Evolutionary conservation across 2,113 vertebrate genomes (phyloP).

Genomic region (Trogon melanurus): DNA sequence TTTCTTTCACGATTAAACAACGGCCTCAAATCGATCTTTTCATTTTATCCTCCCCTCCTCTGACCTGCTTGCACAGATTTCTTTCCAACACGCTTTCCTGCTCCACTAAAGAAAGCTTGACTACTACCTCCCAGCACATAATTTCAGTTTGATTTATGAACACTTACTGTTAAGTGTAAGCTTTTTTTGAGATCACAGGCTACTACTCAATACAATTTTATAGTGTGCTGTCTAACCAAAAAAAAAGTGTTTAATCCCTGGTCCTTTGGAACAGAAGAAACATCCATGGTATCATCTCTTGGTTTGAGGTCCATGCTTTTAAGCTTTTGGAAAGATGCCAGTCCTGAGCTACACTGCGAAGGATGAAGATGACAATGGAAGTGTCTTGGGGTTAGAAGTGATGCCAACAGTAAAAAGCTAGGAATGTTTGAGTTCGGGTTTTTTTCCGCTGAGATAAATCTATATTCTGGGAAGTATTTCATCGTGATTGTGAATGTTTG

Average conservation of each 20-base stretch:
- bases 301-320: neutral
- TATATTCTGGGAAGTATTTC: neutral
- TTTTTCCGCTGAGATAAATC: neutral
- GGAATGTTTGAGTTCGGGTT: too few species aligned
- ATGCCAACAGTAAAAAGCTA: neutral
- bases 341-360: neutral
- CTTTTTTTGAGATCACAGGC: neutral
- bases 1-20: neutral
- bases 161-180: neutral
- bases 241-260: neutral
- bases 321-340: neutral
- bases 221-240: neutral
- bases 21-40: neutral
- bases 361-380: neutral
- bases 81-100: neutral
- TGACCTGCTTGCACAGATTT: neutral
- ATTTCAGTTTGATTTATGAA: slow-evolving; percentile 3
- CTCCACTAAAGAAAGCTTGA: neutral
- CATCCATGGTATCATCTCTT: neutral
- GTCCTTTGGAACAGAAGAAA: neutral
- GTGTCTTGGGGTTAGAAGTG: neutral
- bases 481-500: neutral
- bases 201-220: neutral
- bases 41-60: neutral
- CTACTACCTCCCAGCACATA: neutral